Evolutionary conservation across 2,797 vertebrate genomes (phyloP).

Genomic region (Bufotes viridis): DNA sequence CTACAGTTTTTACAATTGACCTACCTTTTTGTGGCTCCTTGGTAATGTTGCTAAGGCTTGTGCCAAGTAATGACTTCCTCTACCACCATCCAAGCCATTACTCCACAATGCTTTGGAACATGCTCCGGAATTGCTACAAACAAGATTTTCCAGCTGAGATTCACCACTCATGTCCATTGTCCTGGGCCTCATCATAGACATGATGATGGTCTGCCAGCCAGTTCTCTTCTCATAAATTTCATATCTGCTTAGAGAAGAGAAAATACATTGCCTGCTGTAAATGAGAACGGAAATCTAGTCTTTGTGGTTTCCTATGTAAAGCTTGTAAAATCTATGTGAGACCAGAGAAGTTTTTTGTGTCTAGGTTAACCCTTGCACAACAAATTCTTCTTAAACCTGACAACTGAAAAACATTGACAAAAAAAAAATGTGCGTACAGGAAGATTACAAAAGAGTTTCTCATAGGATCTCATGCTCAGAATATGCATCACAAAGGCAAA

Average conservation of each 20-base stretch:
- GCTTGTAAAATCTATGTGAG: slow-evolving; percentile 19
- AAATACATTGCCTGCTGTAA: background rate
- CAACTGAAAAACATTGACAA: background rate
- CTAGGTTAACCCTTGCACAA: slow-evolving; percentile 38
- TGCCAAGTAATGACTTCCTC: slow-evolving; percentile 18
- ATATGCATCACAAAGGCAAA: too few species aligned
- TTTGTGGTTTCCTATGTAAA: slow-evolving; percentile 59
- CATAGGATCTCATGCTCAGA: background rate
- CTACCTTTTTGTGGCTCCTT: slow-evolving; percentile 31
- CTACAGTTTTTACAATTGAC: background rate
- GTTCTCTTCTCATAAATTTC: background rate
- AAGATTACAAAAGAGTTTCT: background rate
- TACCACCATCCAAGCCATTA: slow-evolving; percentile 1
- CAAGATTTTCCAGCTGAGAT: background rate
- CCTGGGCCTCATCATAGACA: slow-evolving; percentile 22
- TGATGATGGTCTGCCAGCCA: background rate
- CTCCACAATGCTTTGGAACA: slow-evolving; percentile 3
- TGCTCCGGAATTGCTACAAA: background rate
- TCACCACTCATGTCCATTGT: background rate
- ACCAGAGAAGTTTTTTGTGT: slow-evolving; percentile 1
- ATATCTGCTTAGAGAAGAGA: slow-evolving; percentile 27
- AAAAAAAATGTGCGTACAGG: background rate
- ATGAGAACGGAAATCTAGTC: slow-evolving; percentile 50
- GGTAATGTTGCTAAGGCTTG: slow-evolving; percentile 47
- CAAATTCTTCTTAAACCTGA: background rate